Evolutionary conservation across 2,888 invertebrate genomes (phyloP), one percentile per base, ranked within the genome.

Genomic region (Epinotia bilunana): DNA sequence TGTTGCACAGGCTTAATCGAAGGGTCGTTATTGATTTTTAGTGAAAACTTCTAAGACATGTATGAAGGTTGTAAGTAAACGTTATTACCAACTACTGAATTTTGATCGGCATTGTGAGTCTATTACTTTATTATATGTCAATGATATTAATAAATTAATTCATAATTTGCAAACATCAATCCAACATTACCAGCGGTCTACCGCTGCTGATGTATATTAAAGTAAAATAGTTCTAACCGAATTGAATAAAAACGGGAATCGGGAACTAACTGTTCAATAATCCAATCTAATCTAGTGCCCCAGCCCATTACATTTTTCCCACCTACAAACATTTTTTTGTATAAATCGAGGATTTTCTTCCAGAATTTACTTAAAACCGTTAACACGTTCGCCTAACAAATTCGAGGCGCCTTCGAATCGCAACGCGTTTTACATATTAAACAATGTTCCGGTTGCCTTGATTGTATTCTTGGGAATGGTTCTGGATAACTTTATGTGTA

Each of bases 361-460:
- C 79, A 79, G 81, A 86, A 81, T 84, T 85, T 81, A 78, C 79
- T 79, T 82, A 82, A 83, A 80, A 84, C 84, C 79, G 77, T 77
- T 79, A 86, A 84, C 88, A 87, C 87, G 86, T 87, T 77, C 81
- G 76, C 76, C 81, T 82, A 86, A 86, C 86, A 87, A 87, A 88
- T 88, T 87, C 85, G 81, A 83, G 83, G 81, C 80, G 70, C 70
- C 64, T 71, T 74, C 74, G 79, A 70, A 73, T 73, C 74, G 78
- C 80, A 78, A 79, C 83, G 79, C 81, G 79, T 81, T 84, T 84
- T 82, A 84, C 85, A 86, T 87, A 87, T 87, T 82, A 83, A 87
- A 84, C 83, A 83, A 81, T 76, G 78, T 43, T 18, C 69, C 73
- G 65, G 58, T 69, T 76, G 77, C 70, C 63, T 76, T 78, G 79